Conservation (phyloP, 2,888 invertebrate species). For the Drosophila neutralis region DNA sequence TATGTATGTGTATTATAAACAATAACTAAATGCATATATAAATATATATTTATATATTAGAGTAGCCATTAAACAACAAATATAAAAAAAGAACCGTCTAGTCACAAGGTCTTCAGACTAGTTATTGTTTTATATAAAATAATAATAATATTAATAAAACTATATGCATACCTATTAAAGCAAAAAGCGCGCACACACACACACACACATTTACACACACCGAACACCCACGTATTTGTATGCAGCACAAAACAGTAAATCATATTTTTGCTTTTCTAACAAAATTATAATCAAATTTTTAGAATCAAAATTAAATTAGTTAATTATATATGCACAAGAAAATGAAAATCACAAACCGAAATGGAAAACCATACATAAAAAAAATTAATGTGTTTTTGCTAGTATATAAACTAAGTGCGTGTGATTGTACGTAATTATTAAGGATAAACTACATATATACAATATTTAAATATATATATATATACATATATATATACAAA, state of each 20-base stretch:
- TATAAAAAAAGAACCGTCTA: constrained; percentile 71
- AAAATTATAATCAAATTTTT: constrained; percentile 6
- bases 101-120: constrained; percentile 84
- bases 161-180: constrained; percentile 54
- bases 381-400: constrained; percentile 65
- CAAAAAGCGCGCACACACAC: constrained; percentile 29
- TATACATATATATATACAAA: constrained; percentile 34
- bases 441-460: constrained; percentile 56
- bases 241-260: constrained; percentile 14
- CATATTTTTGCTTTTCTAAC: constrained; percentile 48
- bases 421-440: constrained; percentile 74
- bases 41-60: constrained; percentile 28
- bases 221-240: constrained; percentile 35
- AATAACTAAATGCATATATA: constrained; percentile 49
- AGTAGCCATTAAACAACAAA: constrained; percentile 45
- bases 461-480: constrained; percentile 39
- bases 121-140: constrained; percentile 78
- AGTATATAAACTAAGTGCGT: constrained; percentile 71
- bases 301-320: constrained; percentile 20
- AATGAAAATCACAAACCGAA: constrained; percentile 19
- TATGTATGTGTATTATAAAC: constrained; percentile 32
- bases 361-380: constrained; percentile 27
- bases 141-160: constrained; percentile 46
- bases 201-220: constrained; percentile 18
- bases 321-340: constrained; percentile 34